These are phyloP conservation scores for Sympetrum striolatum DNA, from an alignment of 2,888 invertebrate genomes.

Conservation along the genomic window DNA sequence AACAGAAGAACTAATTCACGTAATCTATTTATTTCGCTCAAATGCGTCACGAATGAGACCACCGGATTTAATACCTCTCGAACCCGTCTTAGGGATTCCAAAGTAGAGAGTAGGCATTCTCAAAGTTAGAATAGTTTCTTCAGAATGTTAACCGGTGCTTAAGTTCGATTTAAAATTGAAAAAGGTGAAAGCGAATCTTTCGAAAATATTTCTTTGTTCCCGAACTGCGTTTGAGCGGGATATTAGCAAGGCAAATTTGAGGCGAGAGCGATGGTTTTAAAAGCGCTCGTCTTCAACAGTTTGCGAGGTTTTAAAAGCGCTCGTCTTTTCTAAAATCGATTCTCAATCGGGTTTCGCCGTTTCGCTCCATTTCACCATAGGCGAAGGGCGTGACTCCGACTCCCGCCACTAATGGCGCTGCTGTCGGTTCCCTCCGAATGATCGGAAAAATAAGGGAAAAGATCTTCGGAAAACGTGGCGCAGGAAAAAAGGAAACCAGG, in stretches of 20 bases:
- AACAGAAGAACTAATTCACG: too few species aligned
- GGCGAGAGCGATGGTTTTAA: background rate
- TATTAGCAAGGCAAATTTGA: background rate
- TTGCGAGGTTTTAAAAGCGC: too few species aligned
- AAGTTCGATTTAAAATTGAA: too few species aligned
- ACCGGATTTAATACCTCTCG: too few species aligned
- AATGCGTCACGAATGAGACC: too few species aligned
- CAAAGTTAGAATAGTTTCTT: too few species aligned
- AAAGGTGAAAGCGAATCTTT: too few species aligned
- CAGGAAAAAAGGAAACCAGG: background rate
- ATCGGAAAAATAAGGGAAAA: background rate
- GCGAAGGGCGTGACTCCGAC: conserved; percentile 28
- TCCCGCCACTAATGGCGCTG: conserved; percentile 24
- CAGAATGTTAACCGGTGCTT: too few species aligned
- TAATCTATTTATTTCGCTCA: too few species aligned
- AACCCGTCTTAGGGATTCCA: too few species aligned
- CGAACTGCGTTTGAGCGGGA: background rate
- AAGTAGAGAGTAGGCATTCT: too few species aligned
- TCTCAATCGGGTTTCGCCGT: conserved; percentile 28
- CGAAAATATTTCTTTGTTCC: too few species aligned
- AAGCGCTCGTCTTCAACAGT: background rate
- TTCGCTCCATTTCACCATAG: conserved; percentile 31
- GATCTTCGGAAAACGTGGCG: background rate
- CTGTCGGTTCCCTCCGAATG: background rate
- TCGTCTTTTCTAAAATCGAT: conserved; percentile 9